Conservation (phyloP, 2,888 invertebrate genomes). For the Laothoe populi region DNA sequence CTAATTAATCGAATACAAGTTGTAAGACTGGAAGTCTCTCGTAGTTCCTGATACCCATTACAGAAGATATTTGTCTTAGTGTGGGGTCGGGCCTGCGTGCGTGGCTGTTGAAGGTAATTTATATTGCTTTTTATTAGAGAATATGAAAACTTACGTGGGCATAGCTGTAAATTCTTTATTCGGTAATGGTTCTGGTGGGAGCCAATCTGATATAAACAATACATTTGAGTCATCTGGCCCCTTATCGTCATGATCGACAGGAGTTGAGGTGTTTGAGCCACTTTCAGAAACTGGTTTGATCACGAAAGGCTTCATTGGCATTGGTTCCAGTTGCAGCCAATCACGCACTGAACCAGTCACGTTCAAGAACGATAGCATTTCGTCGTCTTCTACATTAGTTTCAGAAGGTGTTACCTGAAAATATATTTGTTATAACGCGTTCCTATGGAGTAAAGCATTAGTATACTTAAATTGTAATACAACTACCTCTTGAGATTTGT, state of each 20-base stretch:
- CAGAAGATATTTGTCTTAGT: too few relatives aligned
- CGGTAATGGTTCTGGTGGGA: conserved; percentile 80
- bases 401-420: conserved; percentile 20
- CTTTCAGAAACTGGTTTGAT: conserved; percentile 39
- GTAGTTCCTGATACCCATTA: too few relatives aligned
- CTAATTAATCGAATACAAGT: too few relatives aligned
- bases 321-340: conserved; percentile 69
- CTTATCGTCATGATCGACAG: conserved; percentile 39
- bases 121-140: too few relatives aligned
- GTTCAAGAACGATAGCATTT: conserved; percentile 66
- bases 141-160: conserved; percentile 83
- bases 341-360: conserved; percentile 68
- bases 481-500: conserved; percentile 59
- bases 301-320: conserved; percentile 54
- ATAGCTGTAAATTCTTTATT: conserved; percentile 83
- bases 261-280: conserved; percentile 41
- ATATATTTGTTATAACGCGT: neutral
- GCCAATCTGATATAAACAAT: conserved; percentile 84
- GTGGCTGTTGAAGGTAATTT: too few relatives aligned
- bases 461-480: neutral
- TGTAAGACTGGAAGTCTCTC: too few relatives aligned
- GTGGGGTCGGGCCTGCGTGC: too few relatives aligned
- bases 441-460: neutral
- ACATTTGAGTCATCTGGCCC: conserved; percentile 46
- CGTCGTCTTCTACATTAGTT: conserved; percentile 44